A percentile compares a stretch with the other conserved stretches of the same genome.
Conservation (phyloP, 2,797 vertebrate species). For the Tolypeutes matacus region DNA sequence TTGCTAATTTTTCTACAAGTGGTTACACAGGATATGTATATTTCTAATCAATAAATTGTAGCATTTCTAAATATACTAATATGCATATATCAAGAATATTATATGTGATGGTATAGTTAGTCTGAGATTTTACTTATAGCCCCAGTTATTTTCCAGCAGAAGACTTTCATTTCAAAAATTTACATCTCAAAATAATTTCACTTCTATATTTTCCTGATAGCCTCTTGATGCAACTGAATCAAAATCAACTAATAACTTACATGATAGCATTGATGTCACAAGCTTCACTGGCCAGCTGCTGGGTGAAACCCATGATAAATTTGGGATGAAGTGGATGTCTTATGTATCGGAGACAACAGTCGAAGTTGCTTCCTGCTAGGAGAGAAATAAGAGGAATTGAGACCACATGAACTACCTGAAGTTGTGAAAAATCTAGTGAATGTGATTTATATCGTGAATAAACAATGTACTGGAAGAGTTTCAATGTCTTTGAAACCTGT, state of each 20-base stretch:
- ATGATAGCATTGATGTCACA: slow-evolving; percentile 88
- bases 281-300: slow-evolving; percentile 85
- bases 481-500: not conserved
- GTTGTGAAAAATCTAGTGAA: not conserved
- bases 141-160: not conserved
- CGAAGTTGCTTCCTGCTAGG: slow-evolving; percentile 86
- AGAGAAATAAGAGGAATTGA: not conserved
- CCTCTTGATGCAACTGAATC: not conserved
- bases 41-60: not conserved
- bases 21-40: not conserved
- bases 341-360: slow-evolving; percentile 88
- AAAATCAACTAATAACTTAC: slow-evolving; percentile 81
- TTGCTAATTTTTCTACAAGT: not conserved
- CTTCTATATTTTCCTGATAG: not conserved
- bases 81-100: not conserved
- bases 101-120: not conserved
- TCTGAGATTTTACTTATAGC: not conserved
- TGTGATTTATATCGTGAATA: not conserved
- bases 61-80: not conserved
- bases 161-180: slow-evolving; percentile 14
- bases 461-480: not conserved
- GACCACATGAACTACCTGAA: not conserved
- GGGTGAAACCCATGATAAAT: slow-evolving; percentile 80
- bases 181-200: not conserved
- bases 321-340: not conserved